Percentiles rank a stretch among this genome's conserved stretches.
Conservation (phyloP, 2,888 invertebrate genomes). For the Erynnis tages region DNA sequence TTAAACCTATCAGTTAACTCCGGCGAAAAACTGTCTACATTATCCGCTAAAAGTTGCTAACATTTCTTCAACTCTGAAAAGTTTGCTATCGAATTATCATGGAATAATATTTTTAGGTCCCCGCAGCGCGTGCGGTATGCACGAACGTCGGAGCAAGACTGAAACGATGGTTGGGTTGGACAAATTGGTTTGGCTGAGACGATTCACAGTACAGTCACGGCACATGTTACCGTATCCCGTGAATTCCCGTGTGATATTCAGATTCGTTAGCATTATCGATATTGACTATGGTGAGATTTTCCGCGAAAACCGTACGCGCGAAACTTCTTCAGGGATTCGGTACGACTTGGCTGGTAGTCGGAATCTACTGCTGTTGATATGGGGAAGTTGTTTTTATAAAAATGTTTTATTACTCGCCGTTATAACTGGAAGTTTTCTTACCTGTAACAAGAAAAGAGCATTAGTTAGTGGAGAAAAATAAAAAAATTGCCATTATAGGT, state of each 20-base stretch:
- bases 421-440: background rate
- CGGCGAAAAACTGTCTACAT: background rate
- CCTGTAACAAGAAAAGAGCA: background rate
- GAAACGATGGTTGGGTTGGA: too few relatives aligned
- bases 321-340: background rate
- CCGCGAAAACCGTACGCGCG: background rate
- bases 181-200: too few relatives aligned
- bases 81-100: slow-evolving; percentile 2
- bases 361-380: slow-evolving; percentile 1
- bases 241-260: slow-evolving; percentile 5
- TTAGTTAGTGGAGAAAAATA: background rate
- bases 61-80: background rate
- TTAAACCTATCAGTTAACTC: background rate
- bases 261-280: slow-evolving; percentile 6
- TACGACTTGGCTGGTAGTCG: background rate
- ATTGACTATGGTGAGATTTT: slow-evolving; percentile 3
- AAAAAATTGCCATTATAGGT: background rate
- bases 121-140: background rate
- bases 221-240: slow-evolving; percentile 1
- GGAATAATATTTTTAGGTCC: background rate
- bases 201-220: background rate
- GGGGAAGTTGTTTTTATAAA: background rate
- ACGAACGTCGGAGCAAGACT: slow-evolving; percentile 20
- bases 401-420: background rate
- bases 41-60: background rate